These are phyloP conservation scores for Zygothrica quintamaculata DNA, from an alignment of 2,888 invertebrate species.

Conservation along the genomic window DNA sequence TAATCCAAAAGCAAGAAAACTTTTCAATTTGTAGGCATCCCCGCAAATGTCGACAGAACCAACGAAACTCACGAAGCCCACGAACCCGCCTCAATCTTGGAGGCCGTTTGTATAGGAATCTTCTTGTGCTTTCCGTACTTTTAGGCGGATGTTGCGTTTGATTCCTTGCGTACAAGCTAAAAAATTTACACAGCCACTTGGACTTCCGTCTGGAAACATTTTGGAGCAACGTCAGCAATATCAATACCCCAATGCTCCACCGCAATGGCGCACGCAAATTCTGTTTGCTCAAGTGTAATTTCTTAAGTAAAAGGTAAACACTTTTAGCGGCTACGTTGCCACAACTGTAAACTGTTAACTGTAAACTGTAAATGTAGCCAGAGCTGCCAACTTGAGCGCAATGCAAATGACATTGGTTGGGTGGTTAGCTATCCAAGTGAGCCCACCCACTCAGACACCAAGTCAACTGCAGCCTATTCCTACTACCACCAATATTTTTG, in stretches of 20 bases:
- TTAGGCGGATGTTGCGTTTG: conserved; percentile 60
- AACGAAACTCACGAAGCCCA: conserved; percentile 9
- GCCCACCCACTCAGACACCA: conserved; percentile 1
- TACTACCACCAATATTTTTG: conserved; percentile 20
- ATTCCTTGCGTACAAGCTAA: conserved; percentile 50
- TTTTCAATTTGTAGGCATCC: conserved; percentile 70
- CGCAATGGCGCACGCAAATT: conserved; percentile 67
- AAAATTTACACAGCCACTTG: conserved; percentile 70
- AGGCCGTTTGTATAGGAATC: background rate
- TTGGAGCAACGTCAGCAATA: conserved; percentile 4
- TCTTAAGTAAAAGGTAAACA: conserved; percentile 83
- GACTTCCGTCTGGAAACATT: conserved; percentile 46
- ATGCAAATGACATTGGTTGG: conserved; percentile 50
- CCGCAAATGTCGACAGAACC: conserved; percentile 15
- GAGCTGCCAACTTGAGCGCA: conserved; percentile 31
- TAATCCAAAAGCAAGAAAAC: conserved; percentile 64
- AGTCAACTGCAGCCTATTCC: conserved; percentile 38
- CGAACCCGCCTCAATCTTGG: too few species aligned
- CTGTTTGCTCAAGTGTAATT: conserved; percentile 82
- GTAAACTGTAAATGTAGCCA: conserved; percentile 54
- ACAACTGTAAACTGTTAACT: conserved; percentile 51
- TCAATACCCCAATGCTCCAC: conserved; percentile 15
- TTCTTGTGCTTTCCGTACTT: conserved; percentile 18
- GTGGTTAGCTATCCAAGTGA: background rate
- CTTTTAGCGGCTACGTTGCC: conserved; percentile 69